A percentile compares a stretch with the other conserved stretches of the same genome.
phyloP scores from a whole-genome alignment of 2,888 invertebrate genomes.

The Nesidiocoris tenuis region DNA sequence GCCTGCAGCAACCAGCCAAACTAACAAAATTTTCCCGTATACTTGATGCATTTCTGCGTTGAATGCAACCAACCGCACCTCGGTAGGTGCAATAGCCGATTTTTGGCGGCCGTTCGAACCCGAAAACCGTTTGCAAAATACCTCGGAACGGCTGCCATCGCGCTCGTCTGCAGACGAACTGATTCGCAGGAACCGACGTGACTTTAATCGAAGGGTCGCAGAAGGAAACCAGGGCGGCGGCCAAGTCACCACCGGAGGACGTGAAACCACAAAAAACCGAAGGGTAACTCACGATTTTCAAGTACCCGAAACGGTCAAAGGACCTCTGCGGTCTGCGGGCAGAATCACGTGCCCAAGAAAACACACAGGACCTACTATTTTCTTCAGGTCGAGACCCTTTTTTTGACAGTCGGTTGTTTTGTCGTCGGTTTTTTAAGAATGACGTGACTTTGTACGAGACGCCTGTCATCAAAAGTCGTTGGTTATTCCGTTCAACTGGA shows the following conservation, averaged over 20 bases:
- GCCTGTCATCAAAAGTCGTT: conserved; percentile 19
- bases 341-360: neutral
- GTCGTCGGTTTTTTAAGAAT: neutral
- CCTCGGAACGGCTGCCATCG: no score
- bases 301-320: neutral
- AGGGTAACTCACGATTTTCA: conserved; percentile 28
- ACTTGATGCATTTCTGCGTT: no score
- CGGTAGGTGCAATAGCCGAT: no score
- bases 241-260: neutral
- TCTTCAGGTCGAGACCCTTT: neutral
- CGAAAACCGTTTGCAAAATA: no score
- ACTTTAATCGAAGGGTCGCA: neutral
- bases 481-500: conserved; percentile 29
- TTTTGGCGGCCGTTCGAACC: no score
- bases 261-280: neutral
- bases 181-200: no score
- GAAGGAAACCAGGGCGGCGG: neutral
- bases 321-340: conserved; percentile 12
- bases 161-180: no score
- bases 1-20: no score
- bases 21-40: no score
- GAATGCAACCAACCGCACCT: no score
- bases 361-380: neutral
- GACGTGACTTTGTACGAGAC: neutral
- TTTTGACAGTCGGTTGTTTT: neutral